Conservation (phyloP, 2,888 invertebrate species). For the Harpalus rubripes region DNA sequence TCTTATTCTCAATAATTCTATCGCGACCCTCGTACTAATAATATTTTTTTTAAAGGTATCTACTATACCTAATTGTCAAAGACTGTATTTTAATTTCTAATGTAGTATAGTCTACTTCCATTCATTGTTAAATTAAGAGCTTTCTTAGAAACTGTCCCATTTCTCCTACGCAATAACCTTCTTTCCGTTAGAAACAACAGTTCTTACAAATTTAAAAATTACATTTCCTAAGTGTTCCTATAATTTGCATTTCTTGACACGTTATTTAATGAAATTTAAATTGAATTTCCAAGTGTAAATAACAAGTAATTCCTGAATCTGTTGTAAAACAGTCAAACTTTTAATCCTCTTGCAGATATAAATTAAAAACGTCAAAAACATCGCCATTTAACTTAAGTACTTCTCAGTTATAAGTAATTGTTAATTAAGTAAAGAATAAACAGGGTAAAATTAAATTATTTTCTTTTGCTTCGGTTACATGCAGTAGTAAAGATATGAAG, state of each 20-base stretch:
- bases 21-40: no score
- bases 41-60: no score
- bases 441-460: constrained; percentile 8
- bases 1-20: no score
- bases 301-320: constrained; percentile 11
- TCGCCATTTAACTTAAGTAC: constrained; percentile 4
- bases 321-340: constrained; percentile 24
- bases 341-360: constrained; percentile 14
- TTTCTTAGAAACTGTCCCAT: no score
- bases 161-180: no score
- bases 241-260: constrained; percentile 14
- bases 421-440: constrained; percentile 35
- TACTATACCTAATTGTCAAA: no score
- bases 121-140: no score
- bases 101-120: no score
- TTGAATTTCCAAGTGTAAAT: constrained; percentile 40
- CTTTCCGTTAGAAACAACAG: no score
- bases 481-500: constrained; percentile 11
- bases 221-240: not conserved
- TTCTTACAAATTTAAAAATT: not conserved
- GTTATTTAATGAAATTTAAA: constrained; percentile 24
- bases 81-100: no score
- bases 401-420: constrained; percentile 9
- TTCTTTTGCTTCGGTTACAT: constrained; percentile 1
- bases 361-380: constrained; percentile 48